Evolutionary conservation across 2,888 invertebrate species (phyloP).

Genomic region (Ernsta delagoae): DNA sequence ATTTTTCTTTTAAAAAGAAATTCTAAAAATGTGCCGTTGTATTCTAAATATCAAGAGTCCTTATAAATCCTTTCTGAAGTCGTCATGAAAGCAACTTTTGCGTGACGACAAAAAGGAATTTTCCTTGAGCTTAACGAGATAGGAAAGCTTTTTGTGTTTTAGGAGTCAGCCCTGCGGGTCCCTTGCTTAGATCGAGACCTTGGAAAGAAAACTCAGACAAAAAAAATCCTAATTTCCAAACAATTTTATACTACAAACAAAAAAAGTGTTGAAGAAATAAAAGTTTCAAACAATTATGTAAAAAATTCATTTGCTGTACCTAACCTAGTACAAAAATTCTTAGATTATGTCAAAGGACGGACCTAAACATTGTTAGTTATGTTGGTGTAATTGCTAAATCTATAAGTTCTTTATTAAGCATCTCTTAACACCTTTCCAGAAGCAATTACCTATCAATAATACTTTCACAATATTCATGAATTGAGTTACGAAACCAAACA

Average conservation of each 20-base stretch:
- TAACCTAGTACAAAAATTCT: too few species aligned
- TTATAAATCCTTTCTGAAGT: constrained; percentile 29
- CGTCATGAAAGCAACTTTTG: constrained; percentile 29
- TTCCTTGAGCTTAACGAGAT: constrained; percentile 28
- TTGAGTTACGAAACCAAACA: not conserved
- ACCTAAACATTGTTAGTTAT: too few species aligned
- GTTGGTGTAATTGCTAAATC: too few species aligned
- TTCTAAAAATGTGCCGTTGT: not conserved
- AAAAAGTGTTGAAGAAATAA: too few species aligned
- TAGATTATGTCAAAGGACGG: too few species aligned
- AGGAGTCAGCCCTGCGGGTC: constrained; percentile 2
- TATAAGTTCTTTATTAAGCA: too few species aligned
- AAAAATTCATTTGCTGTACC: too few species aligned
- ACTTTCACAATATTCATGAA: not conserved
- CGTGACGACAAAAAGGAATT: constrained; percentile 32
- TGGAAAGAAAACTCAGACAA: constrained; percentile 7
- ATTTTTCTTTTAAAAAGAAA: not conserved
- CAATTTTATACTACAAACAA: not conserved
- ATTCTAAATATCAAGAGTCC: constrained; percentile 15
- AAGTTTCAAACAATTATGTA: too few species aligned
- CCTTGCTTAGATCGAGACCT: constrained; percentile 21
- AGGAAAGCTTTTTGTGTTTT: constrained; percentile 31
- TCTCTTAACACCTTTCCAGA: too few species aligned
- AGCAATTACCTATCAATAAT: too few species aligned
- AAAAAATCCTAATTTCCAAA: constrained; percentile 4